Evolutionary conservation across 2,113 vertebrate species (phyloP).

Genomic region (Alectura lathami): DNA sequence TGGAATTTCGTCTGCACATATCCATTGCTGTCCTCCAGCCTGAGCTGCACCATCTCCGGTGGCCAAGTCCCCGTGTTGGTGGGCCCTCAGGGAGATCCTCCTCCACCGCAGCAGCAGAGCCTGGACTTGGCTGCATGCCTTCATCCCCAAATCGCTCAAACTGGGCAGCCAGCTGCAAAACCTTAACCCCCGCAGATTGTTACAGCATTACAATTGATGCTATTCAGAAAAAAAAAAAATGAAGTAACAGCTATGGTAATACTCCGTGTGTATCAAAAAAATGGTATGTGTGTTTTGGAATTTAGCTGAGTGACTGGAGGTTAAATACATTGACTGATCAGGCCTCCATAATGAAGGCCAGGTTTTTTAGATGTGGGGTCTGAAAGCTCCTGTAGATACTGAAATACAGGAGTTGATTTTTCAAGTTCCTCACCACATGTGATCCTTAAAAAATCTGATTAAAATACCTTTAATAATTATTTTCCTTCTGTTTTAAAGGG

Average conservation of each 20-base stretch:
- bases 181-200: background rate
- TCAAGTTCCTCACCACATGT: background rate
- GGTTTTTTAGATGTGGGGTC: background rate
- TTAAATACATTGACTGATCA: background rate
- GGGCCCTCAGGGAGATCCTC: background rate
- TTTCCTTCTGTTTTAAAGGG: slow-evolving; percentile 50
- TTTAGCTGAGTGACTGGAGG: slow-evolving; percentile 16
- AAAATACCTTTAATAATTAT: background rate
- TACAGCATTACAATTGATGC: background rate
- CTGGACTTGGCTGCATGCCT: background rate
- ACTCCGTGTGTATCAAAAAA: slow-evolving; percentile 32
- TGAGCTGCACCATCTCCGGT: fast-evolving
- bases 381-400: background rate
- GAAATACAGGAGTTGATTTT: background rate
- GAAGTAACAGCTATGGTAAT: slow-evolving; percentile 10
- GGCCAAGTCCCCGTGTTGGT: background rate
- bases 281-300: background rate
- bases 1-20: background rate
- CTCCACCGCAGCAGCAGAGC: background rate
- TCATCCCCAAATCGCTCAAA: background rate
- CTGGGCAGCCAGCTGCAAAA: slow-evolving; percentile 32
- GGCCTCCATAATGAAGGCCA: background rate
- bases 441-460: background rate
- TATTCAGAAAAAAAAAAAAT: slow-evolving; percentile 62
- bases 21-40: background rate